A percentile compares a stretch with the other conserved stretches of the same genome.
phyloP scores from a whole-genome alignment of 2,888 invertebrate species.

The Patella depressa region DNA sequence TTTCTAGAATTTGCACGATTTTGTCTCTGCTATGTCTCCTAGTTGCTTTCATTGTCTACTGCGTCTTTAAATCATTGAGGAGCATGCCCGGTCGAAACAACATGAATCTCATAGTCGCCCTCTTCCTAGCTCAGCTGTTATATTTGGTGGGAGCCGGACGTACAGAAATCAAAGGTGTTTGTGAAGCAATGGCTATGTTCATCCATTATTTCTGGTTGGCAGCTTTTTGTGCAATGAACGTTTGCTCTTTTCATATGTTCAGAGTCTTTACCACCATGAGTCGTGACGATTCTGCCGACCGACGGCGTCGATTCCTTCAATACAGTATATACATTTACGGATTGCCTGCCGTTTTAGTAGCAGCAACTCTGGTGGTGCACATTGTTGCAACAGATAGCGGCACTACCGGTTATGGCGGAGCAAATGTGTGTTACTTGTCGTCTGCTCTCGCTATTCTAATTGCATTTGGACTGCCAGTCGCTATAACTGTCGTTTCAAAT shows the following conservation, averaged over 20 bases:
- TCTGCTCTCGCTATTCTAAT: conserved; percentile 25
- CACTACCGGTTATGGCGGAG: conserved; percentile 36
- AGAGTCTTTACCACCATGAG: conserved; percentile 32
- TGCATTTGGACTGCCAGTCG: conserved; percentile 33
- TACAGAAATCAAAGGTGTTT: conserved; percentile 24
- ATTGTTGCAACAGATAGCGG: conserved; percentile 29
- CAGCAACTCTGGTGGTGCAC: conserved; percentile 23
- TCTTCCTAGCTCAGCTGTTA: conserved; percentile 34
- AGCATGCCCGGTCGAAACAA: conserved; percentile 41
- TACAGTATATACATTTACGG: conserved; percentile 37
- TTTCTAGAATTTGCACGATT: conserved; percentile 30
- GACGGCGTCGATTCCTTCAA: conserved; percentile 25
- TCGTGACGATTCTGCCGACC: conserved; percentile 16
- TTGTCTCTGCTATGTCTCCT: conserved; percentile 33
- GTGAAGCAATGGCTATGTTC: conserved; percentile 34
- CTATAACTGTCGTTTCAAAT: conserved; percentile 28
- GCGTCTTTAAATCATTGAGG: conserved; percentile 30
- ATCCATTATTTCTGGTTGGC: conserved; percentile 43
- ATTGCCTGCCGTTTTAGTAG: conserved; percentile 30
- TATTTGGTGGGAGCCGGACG: conserved; percentile 28
- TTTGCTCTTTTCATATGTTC: conserved; percentile 44
- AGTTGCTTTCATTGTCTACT: conserved; percentile 31
- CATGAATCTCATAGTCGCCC: conserved; percentile 31
- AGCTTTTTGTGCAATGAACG: conserved; percentile 39
- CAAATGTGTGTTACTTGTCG: conserved; percentile 31